Base-by-base conservation (phyloP, 1,140 invertebrate genomes). In the Drosophila serrata region DNA sequence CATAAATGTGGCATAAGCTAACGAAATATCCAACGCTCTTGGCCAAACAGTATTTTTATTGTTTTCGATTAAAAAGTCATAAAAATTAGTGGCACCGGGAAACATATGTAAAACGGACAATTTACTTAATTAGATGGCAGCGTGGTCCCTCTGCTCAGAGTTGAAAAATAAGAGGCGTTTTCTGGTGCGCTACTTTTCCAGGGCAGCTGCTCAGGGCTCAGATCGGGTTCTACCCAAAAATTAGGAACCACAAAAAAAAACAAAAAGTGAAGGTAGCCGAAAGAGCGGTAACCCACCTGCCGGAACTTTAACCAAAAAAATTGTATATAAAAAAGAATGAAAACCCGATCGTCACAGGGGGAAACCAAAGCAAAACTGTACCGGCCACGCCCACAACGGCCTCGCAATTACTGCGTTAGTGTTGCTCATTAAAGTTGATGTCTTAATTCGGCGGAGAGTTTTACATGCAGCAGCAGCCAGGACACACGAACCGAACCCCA, bases 371-470 rank as follows among this genome's bases (percentile, higher is more conserved):
- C 69, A 40, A 62, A 85, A 81, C 64, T 79, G 82, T 56, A 80
- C 63, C 46, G 43, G 35, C 72, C 85, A 90, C 84, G 84, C 84
- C 84, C 85, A 17, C 73, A 60, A 49, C 55, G 55, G 51, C 35
- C 59, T n/a, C 60, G 80, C 85, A 88, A 88, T 88, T 88, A 88
- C 86, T 84, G 81, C 82, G 84, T 88, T 88, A 90, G 85, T 82
- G 85, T 77, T 73, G 80, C 84, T 88, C 84, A 88, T 88, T 88
- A 88, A 88, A 88, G 82, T 84, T 88, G 84, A 88, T 88, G 84
- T 88, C 84, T 88, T 88, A 84, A 88, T 88, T 81, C 73, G 84
- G 61, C 73, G 84, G 61, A 69, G 76, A 63, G 82, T 86, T 86
- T 87, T 86, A 86, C 82, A 86, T 86, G 63, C 60, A 76, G 37